Conservation (phyloP, 1,140 invertebrate species). For the Conus ventricosus region DNA sequence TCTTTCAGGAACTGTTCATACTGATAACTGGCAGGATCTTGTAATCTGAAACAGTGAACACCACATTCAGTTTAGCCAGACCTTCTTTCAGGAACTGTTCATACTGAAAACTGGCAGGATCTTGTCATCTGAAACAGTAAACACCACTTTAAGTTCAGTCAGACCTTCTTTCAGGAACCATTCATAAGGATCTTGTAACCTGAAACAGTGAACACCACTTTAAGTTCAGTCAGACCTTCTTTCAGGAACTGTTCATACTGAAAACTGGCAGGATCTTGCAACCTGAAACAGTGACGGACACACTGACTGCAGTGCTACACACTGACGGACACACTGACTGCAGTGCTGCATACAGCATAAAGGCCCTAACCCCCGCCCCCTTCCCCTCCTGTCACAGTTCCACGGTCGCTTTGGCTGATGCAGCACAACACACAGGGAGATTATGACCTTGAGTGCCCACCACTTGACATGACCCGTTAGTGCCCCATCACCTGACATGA, state of each 20-base stretch:
- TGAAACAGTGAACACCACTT: too few relatives aligned
- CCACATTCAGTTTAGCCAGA: conserved; percentile 17
- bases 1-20: conserved; percentile 43
- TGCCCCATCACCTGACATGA: too few relatives aligned
- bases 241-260: conserved; percentile 45
- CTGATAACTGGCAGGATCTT: conserved; percentile 43
- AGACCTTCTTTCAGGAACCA: conserved; percentile 36
- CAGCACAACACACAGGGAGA: too few relatives aligned
- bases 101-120: too few relatives aligned
- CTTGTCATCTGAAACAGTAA: too few relatives aligned
- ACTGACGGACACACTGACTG: background rate
- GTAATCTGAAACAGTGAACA: conserved; percentile 44
- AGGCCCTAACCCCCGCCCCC: too few relatives aligned
- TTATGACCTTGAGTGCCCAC: too few relatives aligned
- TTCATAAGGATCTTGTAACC: conserved; percentile 40
- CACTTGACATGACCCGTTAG: too few relatives aligned
- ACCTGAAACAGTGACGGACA: conserved; percentile 37
- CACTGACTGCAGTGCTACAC: background rate
- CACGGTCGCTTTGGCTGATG: too few relatives aligned
- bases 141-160: too few relatives aligned
- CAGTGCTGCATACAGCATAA: too few relatives aligned
- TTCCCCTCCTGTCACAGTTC: too few relatives aligned
- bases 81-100: conserved; percentile 54
- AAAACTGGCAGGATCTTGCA: conserved; percentile 45
- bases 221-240: conserved; percentile 1